Percentiles rank a stretch among this genome's conserved stretches.
Conservation (phyloP, 1,140 invertebrate species). For the Papilio polytes region DNA sequence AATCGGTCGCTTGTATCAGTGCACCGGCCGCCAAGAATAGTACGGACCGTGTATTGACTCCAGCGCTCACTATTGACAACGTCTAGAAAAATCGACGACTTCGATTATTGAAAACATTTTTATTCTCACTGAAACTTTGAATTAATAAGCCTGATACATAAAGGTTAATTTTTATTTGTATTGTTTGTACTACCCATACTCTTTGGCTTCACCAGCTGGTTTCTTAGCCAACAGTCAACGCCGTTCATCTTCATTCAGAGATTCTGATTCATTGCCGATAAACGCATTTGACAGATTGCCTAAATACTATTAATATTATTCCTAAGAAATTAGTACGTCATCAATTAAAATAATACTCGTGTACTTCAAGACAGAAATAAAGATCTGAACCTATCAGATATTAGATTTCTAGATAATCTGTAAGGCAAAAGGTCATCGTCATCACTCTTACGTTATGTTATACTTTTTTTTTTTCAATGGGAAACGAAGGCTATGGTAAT, state of each 20-base stretch:
- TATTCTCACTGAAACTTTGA: not conserved
- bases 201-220: not conserved
- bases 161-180: not conserved
- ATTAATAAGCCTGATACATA: not conserved
- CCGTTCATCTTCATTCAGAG: slow-evolving; percentile 19
- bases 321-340: not conserved
- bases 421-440: no score
- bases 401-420: no score
- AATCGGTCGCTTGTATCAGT: slow-evolving; percentile 49
- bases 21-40: slow-evolving; percentile 37
- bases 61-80: slow-evolving; percentile 32
- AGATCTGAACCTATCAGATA: no score
- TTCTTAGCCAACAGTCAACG: not conserved
- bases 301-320: slow-evolving; percentile 6
- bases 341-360: not conserved
- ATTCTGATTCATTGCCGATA: slow-evolving; percentile 2
- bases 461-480: no score
- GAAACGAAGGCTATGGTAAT: no score
- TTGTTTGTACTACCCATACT: not conserved
- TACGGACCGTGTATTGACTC: slow-evolving; percentile 41
- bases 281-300: slow-evolving; percentile 15
- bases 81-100: slow-evolving; percentile 42
- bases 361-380: not conserved
- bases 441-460: no score
- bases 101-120: slow-evolving; percentile 22